Conservation (phyloP, 2,797 vertebrate species). For the Helarctos malayanus region DNA sequence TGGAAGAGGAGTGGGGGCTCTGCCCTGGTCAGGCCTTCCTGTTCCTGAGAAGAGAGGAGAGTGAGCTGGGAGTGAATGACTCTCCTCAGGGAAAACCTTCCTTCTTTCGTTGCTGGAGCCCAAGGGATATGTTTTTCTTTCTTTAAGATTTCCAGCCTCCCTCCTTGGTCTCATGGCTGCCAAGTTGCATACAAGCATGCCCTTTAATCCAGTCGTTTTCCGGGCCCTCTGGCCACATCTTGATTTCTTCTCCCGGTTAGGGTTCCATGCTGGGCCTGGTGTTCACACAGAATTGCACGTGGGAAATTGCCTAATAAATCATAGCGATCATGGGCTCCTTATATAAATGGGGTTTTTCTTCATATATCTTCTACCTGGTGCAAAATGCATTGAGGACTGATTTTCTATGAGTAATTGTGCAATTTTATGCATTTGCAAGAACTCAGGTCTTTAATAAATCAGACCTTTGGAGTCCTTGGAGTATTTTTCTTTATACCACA, state of each 20-base stretch:
- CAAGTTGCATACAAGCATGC: slow-evolving; percentile 52
- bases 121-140: slow-evolving; percentile 54
- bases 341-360: slow-evolving; percentile 71
- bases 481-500: slow-evolving; percentile 80
- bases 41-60: background rate
- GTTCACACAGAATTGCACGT: slow-evolving; percentile 32
- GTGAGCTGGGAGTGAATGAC: background rate
- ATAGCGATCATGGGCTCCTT: slow-evolving; percentile 38
- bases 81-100: background rate
- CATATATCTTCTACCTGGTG: slow-evolving; percentile 50
- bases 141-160: slow-evolving; percentile 47
- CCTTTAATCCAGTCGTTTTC: slow-evolving; percentile 38
- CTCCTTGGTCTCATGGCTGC: slow-evolving; percentile 35
- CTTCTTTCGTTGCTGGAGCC: background rate
- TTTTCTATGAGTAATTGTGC: slow-evolving; percentile 80
- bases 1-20: background rate
- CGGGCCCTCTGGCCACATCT: background rate
- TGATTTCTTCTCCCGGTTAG: slow-evolving; percentile 62
- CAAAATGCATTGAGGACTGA: slow-evolving; percentile 67
- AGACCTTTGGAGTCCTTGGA: slow-evolving; percentile 75
- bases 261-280: slow-evolving; percentile 39
- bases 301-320: slow-evolving; percentile 78
- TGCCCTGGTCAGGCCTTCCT: background rate
- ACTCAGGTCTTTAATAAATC: slow-evolving; percentile 85
- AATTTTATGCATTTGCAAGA: slow-evolving; percentile 79